phyloP scores from a whole-genome alignment of 2,113 vertebrate genomes.

The Cranoglanis bouderius region DNA sequence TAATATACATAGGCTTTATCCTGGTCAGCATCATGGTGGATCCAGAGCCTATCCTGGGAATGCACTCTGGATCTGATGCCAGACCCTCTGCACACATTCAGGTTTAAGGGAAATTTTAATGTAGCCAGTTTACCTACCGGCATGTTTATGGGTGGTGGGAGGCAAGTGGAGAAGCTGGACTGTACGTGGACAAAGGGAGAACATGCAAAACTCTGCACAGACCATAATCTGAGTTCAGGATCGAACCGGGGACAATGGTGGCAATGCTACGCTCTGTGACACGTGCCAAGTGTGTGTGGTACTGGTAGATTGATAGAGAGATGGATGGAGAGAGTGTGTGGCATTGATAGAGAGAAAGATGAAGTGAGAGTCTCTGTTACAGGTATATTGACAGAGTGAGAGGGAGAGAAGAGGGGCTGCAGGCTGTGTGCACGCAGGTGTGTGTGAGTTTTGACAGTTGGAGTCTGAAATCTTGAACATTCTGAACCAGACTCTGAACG shows the following conservation, averaged over 20 bases:
- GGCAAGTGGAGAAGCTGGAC: background rate
- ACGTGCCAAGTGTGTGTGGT: background rate
- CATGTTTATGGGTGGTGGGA: background rate
- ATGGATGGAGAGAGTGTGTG: too few relatives aligned
- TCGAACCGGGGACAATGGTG: background rate
- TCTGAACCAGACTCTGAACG: too few relatives aligned
- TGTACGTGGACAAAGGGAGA: too few relatives aligned
- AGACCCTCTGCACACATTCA: background rate
- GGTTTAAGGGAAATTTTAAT: background rate
- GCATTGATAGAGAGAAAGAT: too few relatives aligned
- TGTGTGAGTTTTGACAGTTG: too few relatives aligned
- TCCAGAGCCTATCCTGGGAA: background rate
- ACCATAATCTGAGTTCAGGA: background rate
- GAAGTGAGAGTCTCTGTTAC: too few relatives aligned
- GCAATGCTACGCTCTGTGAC: background rate
- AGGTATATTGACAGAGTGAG: too few relatives aligned
- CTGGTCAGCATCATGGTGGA: background rate
- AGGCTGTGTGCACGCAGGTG: too few relatives aligned
- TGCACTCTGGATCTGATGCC: background rate
- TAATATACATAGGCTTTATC: background rate
- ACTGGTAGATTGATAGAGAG: too few relatives aligned
- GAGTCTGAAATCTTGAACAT: too few relatives aligned
- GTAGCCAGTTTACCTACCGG: background rate
- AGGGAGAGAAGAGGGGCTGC: too few relatives aligned
- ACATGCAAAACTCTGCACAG: background rate